Conservation (phyloP, 2,113 vertebrate species). For the Galbula dea region DNA sequence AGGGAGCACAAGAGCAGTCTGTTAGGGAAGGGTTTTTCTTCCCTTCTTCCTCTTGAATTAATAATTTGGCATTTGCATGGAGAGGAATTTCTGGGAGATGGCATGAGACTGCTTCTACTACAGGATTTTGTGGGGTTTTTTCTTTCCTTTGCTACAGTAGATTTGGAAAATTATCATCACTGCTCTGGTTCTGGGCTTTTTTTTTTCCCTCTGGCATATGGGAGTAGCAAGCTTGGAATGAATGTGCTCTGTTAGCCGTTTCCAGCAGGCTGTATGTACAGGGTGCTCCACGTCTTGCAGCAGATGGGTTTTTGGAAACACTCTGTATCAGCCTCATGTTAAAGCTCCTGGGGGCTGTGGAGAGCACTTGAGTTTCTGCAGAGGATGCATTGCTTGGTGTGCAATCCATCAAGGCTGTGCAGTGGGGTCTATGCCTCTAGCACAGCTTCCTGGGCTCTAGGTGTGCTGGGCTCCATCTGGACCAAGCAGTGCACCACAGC, state of each 20-base stretch:
- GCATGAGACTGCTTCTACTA: not conserved
- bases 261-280: not conserved
- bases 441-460: not conserved
- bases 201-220: not conserved
- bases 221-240: not conserved
- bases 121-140: not conserved
- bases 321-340: not conserved
- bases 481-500: rapidly evolving
- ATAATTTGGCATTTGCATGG: not conserved
- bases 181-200: not conserved
- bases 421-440: rapidly evolving
- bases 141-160: not conserved
- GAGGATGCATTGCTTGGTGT: not conserved
- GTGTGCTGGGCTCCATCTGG: not conserved
- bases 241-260: not conserved
- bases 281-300: rapidly evolving
- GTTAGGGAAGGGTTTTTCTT: not conserved
- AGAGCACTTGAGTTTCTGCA: not conserved
- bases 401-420: not conserved
- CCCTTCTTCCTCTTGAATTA: not conserved
- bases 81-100: not conserved
- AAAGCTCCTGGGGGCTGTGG: not conserved
- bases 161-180: not conserved
- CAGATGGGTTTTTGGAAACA: not conserved
- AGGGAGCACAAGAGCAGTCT: not conserved